phyloP scores from a whole-genome alignment of 2,797 vertebrate genomes.

The Vultur gryphus region DNA sequence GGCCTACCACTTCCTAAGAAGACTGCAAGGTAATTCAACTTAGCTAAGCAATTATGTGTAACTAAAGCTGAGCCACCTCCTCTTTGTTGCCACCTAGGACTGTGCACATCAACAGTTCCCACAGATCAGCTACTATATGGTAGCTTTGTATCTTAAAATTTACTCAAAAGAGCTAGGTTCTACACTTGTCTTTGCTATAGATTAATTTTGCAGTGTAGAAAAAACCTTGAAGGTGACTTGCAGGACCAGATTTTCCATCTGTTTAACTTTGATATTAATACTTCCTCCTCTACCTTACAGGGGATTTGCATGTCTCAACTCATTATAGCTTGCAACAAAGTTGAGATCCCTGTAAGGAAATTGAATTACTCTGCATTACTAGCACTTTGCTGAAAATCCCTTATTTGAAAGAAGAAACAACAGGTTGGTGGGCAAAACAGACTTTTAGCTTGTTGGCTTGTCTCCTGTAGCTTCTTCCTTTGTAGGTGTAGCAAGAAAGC shows the following conservation, averaged over 20 bases:
- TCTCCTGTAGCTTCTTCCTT: not conserved
- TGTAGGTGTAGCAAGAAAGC: not conserved
- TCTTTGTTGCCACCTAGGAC: not conserved
- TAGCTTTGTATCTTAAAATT: not conserved
- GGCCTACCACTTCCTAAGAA: not conserved
- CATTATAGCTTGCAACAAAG: not conserved
- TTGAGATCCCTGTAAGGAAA: not conserved
- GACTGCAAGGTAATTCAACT: not conserved
- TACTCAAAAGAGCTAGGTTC: not conserved
- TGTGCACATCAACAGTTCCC: not conserved
- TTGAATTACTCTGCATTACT: not conserved
- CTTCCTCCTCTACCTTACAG: not conserved
- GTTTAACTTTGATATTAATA: not conserved
- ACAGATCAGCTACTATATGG: not conserved
- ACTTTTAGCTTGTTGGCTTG: not conserved
- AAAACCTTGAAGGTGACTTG: not conserved
- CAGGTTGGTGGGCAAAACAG: not conserved
- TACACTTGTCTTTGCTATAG: not conserved
- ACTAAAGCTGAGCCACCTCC: not conserved
- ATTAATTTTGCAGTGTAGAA: not conserved
- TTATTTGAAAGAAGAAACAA: not conserved
- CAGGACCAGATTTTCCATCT: not conserved
- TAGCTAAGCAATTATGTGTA: not conserved
- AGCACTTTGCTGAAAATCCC: not conserved
- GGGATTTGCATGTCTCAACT: not conserved